Base-by-base conservation (phyloP, 2,113 vertebrate species). In the Rhea pennata region DNA sequence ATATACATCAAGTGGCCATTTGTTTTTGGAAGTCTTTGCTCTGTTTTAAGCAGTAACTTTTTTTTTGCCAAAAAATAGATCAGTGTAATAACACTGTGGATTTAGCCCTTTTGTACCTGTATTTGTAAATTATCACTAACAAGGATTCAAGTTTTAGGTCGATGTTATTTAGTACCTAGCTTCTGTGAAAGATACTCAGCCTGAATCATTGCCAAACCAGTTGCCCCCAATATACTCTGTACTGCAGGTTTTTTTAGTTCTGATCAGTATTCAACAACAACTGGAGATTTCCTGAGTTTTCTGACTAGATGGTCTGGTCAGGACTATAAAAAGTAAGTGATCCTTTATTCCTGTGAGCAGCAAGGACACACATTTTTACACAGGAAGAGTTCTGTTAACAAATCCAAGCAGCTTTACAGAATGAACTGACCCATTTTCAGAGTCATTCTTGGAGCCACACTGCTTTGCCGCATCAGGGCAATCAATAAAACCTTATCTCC, bases 201-300 rank as follows among this genome's bases (percentile, higher is more conserved):
- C 65, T 40, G 42, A 67, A 51, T 29, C 50, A 24, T n/a, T 48
- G 33, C 91, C 72, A 88, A 61, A 40, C 8, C 15, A 5, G 20
- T 17, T 48, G 29, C 44, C 22, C 3, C 21, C 6, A 3, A 44
- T 78, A 54, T 16, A 53, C 24, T 31, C 51, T 51, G 12, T 19
- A 33, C 73, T 84, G 61, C 10, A 72, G 31, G 36, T 78, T 88
- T 50, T 27, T 76, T 39, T 56, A 20, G 15, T 89, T 81, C 77
- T 88, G 56, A 91, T 65, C 87, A 65, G 53, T 84, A 66, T 64
- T 93, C 87, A 95, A 85, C 36, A 84, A 61, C 67, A 90, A 78
- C 24, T 56, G 59, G 76, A 93, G 33, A 62, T 40, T 44, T 62
- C 56, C 62, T 73, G 74, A 65, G 53, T 70, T 78, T 79, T 80